These are phyloP conservation scores for Leucosticte australis DNA, from an alignment of 2,113 vertebrate species.

Conservation along the genomic window DNA sequence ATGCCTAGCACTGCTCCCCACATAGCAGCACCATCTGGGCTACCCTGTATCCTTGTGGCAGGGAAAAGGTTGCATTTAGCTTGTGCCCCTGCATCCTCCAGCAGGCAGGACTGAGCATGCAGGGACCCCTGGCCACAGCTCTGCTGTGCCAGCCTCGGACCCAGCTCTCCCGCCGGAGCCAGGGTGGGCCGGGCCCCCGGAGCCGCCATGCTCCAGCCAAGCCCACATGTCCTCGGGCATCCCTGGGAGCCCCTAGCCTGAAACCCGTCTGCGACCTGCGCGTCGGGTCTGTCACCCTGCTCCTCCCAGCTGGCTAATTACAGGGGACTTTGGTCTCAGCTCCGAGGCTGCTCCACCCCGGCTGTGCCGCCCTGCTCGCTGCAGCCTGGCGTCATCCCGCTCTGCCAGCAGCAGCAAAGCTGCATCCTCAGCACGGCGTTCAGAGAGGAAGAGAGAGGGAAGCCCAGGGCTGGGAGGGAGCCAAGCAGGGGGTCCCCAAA, in stretches of 20 bases:
- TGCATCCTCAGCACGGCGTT: neutral
- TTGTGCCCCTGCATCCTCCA: neutral
- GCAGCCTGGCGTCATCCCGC: constrained; percentile 26
- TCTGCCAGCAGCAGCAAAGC: constrained; percentile 19
- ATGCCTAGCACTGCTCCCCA: neutral
- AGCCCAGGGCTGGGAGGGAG: neutral
- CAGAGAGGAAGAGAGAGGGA: neutral
- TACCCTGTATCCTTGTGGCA: neutral
- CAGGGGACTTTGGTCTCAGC: neutral
- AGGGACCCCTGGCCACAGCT: neutral
- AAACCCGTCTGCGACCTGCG: neutral
- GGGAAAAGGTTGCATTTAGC: neutral
- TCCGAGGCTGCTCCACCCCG: neutral
- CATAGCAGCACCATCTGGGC: neutral
- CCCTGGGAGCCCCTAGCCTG: neutral
- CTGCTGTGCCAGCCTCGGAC: neutral
- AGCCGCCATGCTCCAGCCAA: neutral
- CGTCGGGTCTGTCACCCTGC: neutral
- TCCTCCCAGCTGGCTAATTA: constrained; percentile 21
- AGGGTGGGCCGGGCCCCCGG: neutral
- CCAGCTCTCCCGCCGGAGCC: rapidly evolving
- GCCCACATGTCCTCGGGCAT: neutral
- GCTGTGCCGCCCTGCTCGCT: neutral
- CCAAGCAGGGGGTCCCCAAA: neutral
- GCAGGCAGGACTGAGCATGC: rapidly evolving